A percentile compares a stretch with the other conserved stretches of the same genome.
phyloP scores from a whole-genome alignment of 2,797 vertebrate genomes.

The Etheostoma nigrum region DNA sequence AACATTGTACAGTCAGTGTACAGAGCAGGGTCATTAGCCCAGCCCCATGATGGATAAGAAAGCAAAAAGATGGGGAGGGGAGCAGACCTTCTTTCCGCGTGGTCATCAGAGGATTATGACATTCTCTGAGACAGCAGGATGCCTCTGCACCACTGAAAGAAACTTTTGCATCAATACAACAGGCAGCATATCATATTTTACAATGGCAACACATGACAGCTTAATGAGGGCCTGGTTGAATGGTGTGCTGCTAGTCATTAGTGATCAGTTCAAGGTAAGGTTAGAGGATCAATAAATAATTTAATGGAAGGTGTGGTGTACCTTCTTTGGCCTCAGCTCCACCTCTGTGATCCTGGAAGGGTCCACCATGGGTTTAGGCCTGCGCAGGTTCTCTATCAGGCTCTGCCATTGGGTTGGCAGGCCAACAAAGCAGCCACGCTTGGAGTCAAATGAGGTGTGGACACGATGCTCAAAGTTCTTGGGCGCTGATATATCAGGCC shows the following conservation, averaged over 20 bases:
- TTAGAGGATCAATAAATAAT: slow-evolving; percentile 45
- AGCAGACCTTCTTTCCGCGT: slow-evolving; percentile 34
- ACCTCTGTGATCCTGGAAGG: slow-evolving; percentile 95
- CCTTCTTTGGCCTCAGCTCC: slow-evolving; percentile 98
- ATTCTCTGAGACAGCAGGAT: slow-evolving; percentile 62
- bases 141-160: slow-evolving; percentile 32
- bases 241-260: background rate
- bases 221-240: background rate
- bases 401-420: slow-evolving; percentile 98
- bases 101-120: slow-evolving; percentile 63
- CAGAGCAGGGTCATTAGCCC: slow-evolving; percentile 79
- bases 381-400: slow-evolving; percentile 93
- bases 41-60: slow-evolving; percentile 76
- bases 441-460: slow-evolving; percentile 96
- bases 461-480: slow-evolving; percentile 99
- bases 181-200: slow-evolving; percentile 18
- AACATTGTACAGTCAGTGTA: slow-evolving; percentile 75
- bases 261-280: slow-evolving; percentile 16
- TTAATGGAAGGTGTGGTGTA: slow-evolving; percentile 58
- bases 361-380: slow-evolving; percentile 97
- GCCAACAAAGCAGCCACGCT: slow-evolving; percentile 95
- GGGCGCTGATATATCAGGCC: slow-evolving; percentile 96
- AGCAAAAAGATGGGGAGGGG: slow-evolving; percentile 61
- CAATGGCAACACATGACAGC: background rate
- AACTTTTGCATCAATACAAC: slow-evolving; percentile 34